phyloP scores from a whole-genome alignment of 2,888 invertebrate species.

The Drosophila histrio region DNA sequence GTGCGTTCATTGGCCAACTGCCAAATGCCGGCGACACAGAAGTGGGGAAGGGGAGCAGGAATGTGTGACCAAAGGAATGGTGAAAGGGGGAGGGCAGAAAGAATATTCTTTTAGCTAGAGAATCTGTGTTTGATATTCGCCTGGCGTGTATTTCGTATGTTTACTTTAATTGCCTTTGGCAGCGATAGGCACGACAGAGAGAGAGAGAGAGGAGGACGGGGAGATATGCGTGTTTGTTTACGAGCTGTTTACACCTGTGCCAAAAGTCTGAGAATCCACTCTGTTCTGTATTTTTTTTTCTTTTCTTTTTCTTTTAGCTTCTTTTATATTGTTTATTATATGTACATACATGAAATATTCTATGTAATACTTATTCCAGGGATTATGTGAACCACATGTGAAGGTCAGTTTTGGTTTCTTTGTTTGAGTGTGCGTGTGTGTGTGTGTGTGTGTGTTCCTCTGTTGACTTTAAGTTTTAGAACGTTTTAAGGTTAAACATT shows the following conservation, averaged over 20 bases:
- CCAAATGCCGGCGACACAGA: constrained; percentile 36
- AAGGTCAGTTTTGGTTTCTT: constrained; percentile 43
- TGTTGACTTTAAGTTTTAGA: constrained; percentile 44
- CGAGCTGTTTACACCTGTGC: constrained; percentile 67
- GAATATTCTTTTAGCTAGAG: constrained; percentile 9
- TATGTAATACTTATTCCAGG: constrained; percentile 39
- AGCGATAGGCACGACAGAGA: not conserved
- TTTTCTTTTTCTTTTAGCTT: constrained; percentile 8
- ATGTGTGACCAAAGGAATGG: constrained; percentile 16
- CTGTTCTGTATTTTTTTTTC: constrained; percentile 1
- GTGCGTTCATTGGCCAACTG: constrained; percentile 64
- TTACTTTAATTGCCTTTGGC: constrained; percentile 68
- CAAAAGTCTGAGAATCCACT: constrained; percentile 39
- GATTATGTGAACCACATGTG: constrained; percentile 25
- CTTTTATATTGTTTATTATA: constrained; percentile 2
- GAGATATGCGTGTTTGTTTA: constrained; percentile 48
- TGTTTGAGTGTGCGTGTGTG: not conserved
- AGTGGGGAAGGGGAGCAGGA: not conserved
- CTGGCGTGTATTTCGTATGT: constrained; percentile 47
- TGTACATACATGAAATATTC: constrained; percentile 27
- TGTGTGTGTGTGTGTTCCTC: not conserved
- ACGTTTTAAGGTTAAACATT: constrained; percentile 10
- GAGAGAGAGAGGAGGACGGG: no score
- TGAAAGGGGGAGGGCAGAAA: not conserved
- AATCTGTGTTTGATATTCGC: constrained; percentile 54